phyloP scores from a whole-genome alignment of 2,113 vertebrate genomes.

The Nibea albiflora region DNA sequence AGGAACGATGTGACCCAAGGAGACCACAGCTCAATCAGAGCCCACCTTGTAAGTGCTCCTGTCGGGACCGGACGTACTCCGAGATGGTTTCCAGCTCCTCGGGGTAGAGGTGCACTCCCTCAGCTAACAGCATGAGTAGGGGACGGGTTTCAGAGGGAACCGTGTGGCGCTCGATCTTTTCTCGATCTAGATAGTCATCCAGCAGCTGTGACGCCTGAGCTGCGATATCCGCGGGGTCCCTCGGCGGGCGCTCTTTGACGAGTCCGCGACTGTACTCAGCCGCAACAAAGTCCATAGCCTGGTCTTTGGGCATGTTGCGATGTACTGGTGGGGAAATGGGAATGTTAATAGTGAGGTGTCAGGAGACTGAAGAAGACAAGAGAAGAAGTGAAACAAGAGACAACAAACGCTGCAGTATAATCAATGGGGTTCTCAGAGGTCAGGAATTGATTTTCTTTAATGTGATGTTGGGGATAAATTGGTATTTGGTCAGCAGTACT shows the following conservation, averaged over 20 bases:
- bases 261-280: conserved; percentile 79
- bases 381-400: conserved; percentile 6
- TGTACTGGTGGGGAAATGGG: conserved; percentile 77
- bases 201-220: conserved; percentile 81
- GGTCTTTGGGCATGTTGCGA: conserved; percentile 85
- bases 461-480: neutral
- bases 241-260: conserved; percentile 67
- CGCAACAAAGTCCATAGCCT: conserved; percentile 82
- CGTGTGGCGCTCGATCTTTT: conserved; percentile 73
- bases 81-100: conserved; percentile 80
- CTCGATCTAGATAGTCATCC: conserved; percentile 81
- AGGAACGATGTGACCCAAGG: neutral
- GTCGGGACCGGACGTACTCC: conserved; percentile 77
- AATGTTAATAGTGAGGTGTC: conserved; percentile 34
- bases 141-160: conserved; percentile 77
- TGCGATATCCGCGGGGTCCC: conserved; percentile 78
- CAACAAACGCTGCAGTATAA: neutral
- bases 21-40: neutral
- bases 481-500: neutral
- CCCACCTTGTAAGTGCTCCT: conserved; percentile 81
- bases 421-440: neutral
- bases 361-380: conserved; percentile 6
- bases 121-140: conserved; percentile 82
- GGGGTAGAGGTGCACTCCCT: conserved; percentile 80
- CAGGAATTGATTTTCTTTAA: neutral